A percentile compares a stretch with the other conserved stretches of the same genome.
These are phyloP conservation scores for Acanthaster planci DNA, from an alignment of 35 echinoderm and acorn worm genomes.

Conservation along the genomic window DNA sequence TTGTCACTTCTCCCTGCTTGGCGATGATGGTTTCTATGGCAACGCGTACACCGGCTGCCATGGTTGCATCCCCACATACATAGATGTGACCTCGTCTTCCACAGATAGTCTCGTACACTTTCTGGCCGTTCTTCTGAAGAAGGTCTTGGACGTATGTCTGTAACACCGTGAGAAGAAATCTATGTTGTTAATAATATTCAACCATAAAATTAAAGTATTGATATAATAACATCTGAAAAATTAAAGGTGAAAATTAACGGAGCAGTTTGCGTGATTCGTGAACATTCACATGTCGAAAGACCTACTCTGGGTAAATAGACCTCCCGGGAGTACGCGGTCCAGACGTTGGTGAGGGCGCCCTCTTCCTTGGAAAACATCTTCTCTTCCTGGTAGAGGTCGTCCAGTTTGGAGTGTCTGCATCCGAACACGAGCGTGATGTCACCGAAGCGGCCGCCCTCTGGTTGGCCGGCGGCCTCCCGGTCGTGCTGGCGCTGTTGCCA, in stretches of 20 bases:
- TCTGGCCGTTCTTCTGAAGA: constrained; percentile 31
- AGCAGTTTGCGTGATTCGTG: not conserved
- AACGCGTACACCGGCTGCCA: constrained; percentile 63
- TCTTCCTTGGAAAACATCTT: constrained; percentile 35
- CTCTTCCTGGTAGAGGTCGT: constrained; percentile 68
- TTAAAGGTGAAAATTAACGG: not conserved
- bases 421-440: constrained; percentile 74
- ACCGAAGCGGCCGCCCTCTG: constrained; percentile 15
- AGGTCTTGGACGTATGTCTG: constrained; percentile 76
- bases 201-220: not conserved
- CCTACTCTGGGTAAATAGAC: constrained; percentile 17
- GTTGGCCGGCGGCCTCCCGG: not conserved
- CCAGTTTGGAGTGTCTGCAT: constrained; percentile 61
- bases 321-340: constrained; percentile 63
- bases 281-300: not conserved
- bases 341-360: constrained; percentile 40
- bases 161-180: not conserved
- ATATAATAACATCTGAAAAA: not conserved
- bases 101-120: constrained; percentile 49
- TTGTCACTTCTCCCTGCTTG: constrained; percentile 50
- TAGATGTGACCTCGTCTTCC: constrained; percentile 62
- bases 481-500: constrained; percentile 67
- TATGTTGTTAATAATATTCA: not conserved
- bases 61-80: constrained; percentile 71
- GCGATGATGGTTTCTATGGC: constrained; percentile 46